Evolutionary conservation across 1,140 invertebrate species (phyloP).

Genomic region (Penaeus indicus): DNA sequence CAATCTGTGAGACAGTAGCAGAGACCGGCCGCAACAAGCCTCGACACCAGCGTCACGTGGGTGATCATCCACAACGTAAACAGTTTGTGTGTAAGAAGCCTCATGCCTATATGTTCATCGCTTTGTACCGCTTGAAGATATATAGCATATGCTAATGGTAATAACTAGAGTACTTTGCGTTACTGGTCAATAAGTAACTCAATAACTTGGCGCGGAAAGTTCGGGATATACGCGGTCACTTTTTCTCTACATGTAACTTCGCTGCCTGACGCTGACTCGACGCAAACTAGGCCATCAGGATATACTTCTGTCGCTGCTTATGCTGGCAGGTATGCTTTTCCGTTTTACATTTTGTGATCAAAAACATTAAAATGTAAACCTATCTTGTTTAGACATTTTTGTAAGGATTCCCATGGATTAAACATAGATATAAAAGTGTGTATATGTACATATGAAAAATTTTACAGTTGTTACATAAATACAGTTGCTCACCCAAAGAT

Average conservation of each 20-base stretch:
- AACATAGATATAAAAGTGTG: conserved; percentile 28
- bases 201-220: conserved; percentile 63
- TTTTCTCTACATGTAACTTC: conserved; percentile 58
- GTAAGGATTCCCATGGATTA: conserved; percentile 25
- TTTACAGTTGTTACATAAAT: background rate
- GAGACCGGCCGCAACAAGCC: conserved; percentile 26
- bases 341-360: background rate
- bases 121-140: conserved; percentile 64
- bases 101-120: conserved; percentile 63
- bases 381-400: conserved; percentile 18
- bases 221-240: conserved; percentile 63
- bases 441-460: conserved; percentile 34
- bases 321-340: conserved; percentile 12
- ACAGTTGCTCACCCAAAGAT: conserved; percentile 30
- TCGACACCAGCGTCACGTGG: conserved; percentile 7
- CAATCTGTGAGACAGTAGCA: conserved; percentile 46
- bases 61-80: conserved; percentile 24
- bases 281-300: conserved; percentile 52
- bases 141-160: conserved; percentile 63
- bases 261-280: conserved; percentile 55
- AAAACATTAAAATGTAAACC: conserved; percentile 10
- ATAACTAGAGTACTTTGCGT: conserved; percentile 63
- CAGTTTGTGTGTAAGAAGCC: conserved; percentile 54
- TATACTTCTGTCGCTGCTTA: conserved; percentile 30
- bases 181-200: conserved; percentile 59